These are phyloP conservation scores for Gonioctena quinquepunctata DNA, from an alignment of 1,140 invertebrate genomes.

Conservation along the genomic window DNA sequence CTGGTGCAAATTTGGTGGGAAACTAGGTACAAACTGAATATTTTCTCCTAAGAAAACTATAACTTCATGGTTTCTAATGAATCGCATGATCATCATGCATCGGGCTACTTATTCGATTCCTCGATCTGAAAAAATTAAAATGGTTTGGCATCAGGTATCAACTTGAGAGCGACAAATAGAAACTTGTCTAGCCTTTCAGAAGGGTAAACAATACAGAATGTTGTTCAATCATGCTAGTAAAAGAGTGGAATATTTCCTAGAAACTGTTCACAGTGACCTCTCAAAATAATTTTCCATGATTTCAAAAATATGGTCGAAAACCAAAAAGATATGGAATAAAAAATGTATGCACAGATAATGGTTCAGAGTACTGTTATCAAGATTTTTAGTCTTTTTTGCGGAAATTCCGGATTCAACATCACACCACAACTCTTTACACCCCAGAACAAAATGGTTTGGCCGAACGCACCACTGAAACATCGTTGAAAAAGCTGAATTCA, in stretches of 20 bases:
- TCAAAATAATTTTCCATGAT: constrained; percentile 31
- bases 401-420: constrained; percentile 37
- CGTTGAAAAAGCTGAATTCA: no score
- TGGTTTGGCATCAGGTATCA: no score
- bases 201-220: no score
- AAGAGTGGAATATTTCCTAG: constrained; percentile 32
- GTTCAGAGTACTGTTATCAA: constrained; percentile 41
- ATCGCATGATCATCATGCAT: constrained; percentile 22
- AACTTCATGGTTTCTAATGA: constrained; percentile 9
- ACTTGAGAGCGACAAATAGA: constrained; percentile 42
- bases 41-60: constrained; percentile 30
- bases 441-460: constrained; percentile 54
- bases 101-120: no score
- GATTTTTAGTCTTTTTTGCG: constrained; percentile 39
- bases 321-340: no score
- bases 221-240: no score
- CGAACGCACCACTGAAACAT: constrained; percentile 54
- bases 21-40: no score
- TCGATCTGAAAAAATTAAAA: no score
- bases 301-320: constrained; percentile 45
- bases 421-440: constrained; percentile 49
- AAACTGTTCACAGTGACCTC: constrained; percentile 39
- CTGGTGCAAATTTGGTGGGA: no score
- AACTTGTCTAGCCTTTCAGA: no score
- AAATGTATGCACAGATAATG: no score